phyloP scores from a whole-genome alignment of 2,797 vertebrate species.

The Peromyscus eremicus region DNA sequence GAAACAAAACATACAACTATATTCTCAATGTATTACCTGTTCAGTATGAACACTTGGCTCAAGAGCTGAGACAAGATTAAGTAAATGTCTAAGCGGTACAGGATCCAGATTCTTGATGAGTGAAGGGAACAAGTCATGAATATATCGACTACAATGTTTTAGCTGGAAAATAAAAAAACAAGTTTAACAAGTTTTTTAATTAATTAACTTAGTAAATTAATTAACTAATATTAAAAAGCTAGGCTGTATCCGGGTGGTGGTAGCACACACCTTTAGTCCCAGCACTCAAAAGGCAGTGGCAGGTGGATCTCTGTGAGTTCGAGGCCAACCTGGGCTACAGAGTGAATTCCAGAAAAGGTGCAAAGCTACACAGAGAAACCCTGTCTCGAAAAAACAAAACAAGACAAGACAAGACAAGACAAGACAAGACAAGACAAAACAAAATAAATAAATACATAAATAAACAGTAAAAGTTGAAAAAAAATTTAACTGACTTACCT shows the following conservation, averaged over 20 bases:
- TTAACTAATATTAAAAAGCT: neutral
- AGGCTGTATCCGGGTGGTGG: neutral
- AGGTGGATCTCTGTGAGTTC: no score
- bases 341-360: no score
- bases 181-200: neutral
- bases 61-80: slow-evolving; percentile 97
- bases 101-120: slow-evolving; percentile 99
- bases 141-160: slow-evolving; percentile 99
- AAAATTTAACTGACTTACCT: slow-evolving; percentile 8
- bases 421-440: no score
- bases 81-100: slow-evolving; percentile 97
- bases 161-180: slow-evolving; percentile 88
- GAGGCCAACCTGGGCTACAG: no score
- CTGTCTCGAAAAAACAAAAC: no score
- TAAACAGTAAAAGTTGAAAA: slow-evolving; percentile 12
- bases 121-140: slow-evolving; percentile 98
- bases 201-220: slow-evolving; percentile 25
- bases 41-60: slow-evolving; percentile 98
- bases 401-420: no score
- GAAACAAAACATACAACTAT: neutral
- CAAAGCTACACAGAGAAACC: no score
- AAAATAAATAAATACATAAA: no score
- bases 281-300: no score
- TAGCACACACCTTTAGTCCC: no score
- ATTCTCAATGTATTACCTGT: slow-evolving; percentile 91